These are phyloP conservation scores for Dorcus hopei DNA, from an alignment of 2,888 invertebrate genomes.

Conservation along the genomic window DNA sequence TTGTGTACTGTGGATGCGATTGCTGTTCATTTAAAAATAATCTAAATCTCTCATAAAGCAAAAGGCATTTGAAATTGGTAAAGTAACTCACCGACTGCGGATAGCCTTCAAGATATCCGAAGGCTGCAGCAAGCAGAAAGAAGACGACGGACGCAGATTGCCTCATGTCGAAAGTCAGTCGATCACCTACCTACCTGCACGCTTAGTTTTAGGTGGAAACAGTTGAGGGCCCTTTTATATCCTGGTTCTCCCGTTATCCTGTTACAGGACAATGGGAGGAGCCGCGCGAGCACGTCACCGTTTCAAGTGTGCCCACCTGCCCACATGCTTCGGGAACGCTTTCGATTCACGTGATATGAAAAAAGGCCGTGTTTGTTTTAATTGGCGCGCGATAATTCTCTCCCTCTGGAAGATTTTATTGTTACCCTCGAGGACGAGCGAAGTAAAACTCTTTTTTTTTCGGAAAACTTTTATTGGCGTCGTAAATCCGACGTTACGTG, in stretches of 20 bases:
- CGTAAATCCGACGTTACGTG: too few relatives aligned
- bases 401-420: too few relatives aligned
- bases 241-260: constrained; percentile 15
- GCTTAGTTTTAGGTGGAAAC: constrained; percentile 14
- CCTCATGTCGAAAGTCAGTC: constrained; percentile 13
- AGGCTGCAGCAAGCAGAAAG: not conserved
- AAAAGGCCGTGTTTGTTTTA: too few relatives aligned
- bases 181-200: constrained; percentile 8
- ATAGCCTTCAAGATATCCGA: not conserved
- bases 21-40: not conserved
- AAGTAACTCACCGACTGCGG: not conserved
- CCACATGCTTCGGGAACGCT: not conserved
- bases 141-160: constrained; percentile 13
- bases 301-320: constrained; percentile 14
- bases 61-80: not conserved
- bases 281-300: constrained; percentile 14
- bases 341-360: too few relatives aligned
- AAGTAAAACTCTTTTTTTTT: too few relatives aligned
- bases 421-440: too few relatives aligned
- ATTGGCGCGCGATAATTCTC: too few relatives aligned
- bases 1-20: not conserved
- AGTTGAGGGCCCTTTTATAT: constrained; percentile 12
- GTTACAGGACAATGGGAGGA: constrained; percentile 13
- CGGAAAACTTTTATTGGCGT: too few relatives aligned
- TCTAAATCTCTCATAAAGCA: not conserved